Evolutionary conservation across 1,140 invertebrate genomes (phyloP).

Genomic region (Pectinophora gossypiella): DNA sequence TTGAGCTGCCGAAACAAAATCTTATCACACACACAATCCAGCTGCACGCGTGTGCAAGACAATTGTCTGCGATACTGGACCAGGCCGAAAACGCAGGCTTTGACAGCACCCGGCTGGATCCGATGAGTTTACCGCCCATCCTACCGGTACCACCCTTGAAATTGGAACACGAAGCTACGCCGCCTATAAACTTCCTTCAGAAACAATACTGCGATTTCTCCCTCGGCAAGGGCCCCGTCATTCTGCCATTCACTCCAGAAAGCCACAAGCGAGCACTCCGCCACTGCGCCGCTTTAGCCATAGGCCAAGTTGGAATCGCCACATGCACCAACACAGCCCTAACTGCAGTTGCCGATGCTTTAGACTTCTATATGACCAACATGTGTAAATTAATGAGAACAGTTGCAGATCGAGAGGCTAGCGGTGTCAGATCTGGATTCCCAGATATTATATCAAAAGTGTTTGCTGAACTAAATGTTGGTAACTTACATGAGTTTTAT

Average conservation of each 20-base stretch:
- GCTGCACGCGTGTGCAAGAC: constrained; percentile 49
- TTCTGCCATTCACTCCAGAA: constrained; percentile 58
- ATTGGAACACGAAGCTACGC: constrained; percentile 41
- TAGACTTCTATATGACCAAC: constrained; percentile 63
- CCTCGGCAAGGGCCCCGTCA: constrained; percentile 53
- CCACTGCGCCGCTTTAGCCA: constrained; percentile 66
- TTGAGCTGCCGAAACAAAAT: constrained; percentile 59
- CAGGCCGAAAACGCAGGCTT: constrained; percentile 51
- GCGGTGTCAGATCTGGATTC: constrained; percentile 56
- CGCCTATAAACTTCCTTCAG: constrained; percentile 55
- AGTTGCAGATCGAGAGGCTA: constrained; percentile 62
- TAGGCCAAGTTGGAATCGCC: constrained; percentile 57
- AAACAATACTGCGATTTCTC: constrained; percentile 69
- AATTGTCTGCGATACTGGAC: constrained; percentile 49
- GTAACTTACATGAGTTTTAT: constrained; percentile 65
- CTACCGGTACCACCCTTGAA: constrained; percentile 46
- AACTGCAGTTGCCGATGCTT: constrained; percentile 55
- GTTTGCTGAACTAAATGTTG: constrained; percentile 65
- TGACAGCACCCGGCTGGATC: constrained; percentile 46
- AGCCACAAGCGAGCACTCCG: constrained; percentile 58
- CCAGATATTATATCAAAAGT: constrained; percentile 69
- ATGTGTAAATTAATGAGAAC: constrained; percentile 64
- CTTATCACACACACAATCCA: constrained; percentile 62
- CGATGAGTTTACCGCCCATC: constrained; percentile 42
- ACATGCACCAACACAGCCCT: constrained; percentile 59